Conservation (phyloP, 2,113 vertebrate genomes). For the Aix galericulata region DNA sequence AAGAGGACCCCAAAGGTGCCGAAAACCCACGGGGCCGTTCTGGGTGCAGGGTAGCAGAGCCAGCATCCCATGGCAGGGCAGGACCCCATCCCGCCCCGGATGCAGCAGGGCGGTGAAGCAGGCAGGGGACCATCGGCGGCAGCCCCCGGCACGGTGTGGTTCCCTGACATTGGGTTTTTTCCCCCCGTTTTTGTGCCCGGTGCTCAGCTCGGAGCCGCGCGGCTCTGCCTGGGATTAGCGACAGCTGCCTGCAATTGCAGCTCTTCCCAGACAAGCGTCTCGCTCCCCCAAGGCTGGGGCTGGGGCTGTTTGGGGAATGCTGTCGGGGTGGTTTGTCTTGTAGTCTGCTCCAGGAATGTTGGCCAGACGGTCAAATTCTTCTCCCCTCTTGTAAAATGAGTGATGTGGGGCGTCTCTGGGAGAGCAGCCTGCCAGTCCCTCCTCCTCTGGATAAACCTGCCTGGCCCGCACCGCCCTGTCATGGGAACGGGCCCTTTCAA, state of each 20-base stretch:
- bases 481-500: slow-evolving; percentile 62
- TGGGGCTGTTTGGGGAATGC: slow-evolving; percentile 72
- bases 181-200: neutral
- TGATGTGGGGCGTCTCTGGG: slow-evolving; percentile 67
- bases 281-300: slow-evolving; percentile 65
- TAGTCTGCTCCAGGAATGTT: slow-evolving; percentile 74
- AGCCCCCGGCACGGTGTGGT: rapidly evolving
- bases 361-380: slow-evolving; percentile 77
- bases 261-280: slow-evolving; percentile 69
- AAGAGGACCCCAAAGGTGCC: neutral
- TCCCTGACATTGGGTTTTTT: rapidly evolving
- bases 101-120: neutral
- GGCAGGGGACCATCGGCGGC: neutral
- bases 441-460: slow-evolving; percentile 73
- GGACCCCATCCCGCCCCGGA: neutral
- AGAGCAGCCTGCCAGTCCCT: slow-evolving; percentile 66
- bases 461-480: slow-evolving; percentile 60
- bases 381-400: slow-evolving; percentile 72
- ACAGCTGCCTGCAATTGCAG: slow-evolving; percentile 64
- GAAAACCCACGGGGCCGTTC: neutral
- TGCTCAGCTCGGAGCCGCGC: neutral
- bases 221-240: slow-evolving; percentile 26
- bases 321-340: slow-evolving; percentile 72
- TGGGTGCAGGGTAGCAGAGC: rapidly evolving
- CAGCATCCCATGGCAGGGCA: neutral